phyloP scores from a whole-genome alignment of 2,113 vertebrate species.

The Platanista minor region DNA sequence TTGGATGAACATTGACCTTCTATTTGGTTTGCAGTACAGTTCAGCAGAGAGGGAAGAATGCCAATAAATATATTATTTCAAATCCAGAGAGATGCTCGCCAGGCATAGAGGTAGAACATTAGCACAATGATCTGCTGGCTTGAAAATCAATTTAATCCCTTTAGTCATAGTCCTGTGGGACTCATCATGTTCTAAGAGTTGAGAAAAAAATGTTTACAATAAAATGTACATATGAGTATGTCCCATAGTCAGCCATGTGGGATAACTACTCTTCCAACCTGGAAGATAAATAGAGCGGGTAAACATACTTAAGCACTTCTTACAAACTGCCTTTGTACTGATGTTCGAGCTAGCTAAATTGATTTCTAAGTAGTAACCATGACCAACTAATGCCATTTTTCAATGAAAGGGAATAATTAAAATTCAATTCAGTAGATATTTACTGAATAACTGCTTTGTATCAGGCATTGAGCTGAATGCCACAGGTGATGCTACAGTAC shows the following conservation, averaged over 20 bases:
- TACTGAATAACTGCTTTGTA: background rate
- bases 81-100: slow-evolving; percentile 30
- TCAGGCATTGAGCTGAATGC: background rate
- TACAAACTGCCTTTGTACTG: background rate
- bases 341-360: background rate
- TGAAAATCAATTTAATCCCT: slow-evolving; percentile 47
- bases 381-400: background rate
- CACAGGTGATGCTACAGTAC: background rate
- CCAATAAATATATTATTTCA: slow-evolving; percentile 40
- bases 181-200: slow-evolving; percentile 50
- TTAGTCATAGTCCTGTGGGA: slow-evolving; percentile 31
- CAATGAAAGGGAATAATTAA: background rate
- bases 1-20: background rate
- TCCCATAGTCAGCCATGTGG: background rate
- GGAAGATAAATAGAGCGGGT: background rate
- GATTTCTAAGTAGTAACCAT: background rate
- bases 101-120: slow-evolving; percentile 49
- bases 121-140: slow-evolving; percentile 41
- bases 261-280: background rate
- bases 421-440: background rate
- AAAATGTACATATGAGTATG: background rate
- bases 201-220: background rate
- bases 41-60: slow-evolving; percentile 41
- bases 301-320: background rate
- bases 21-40: slow-evolving; percentile 48